A percentile compares a stretch with the other conserved stretches of the same genome.
Evolutionary conservation across 2,797 vertebrate species (phyloP).

Genomic region (Oreonectes daqikongensis): DNA sequence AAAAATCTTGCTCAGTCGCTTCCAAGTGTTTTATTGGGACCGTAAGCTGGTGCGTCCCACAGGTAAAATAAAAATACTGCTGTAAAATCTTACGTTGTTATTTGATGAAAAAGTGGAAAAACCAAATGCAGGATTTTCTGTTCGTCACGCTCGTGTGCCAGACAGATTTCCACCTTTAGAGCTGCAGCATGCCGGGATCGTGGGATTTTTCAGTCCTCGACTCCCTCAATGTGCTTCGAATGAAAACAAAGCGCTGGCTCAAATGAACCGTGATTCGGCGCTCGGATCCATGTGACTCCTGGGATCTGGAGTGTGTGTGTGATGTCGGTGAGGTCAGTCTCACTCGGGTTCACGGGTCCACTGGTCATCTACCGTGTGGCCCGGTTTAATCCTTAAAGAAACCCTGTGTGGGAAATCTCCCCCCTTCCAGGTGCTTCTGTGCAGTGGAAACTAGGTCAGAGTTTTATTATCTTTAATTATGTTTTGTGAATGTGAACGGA

Average conservation of each 20-base stretch:
- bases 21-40: conserved; percentile 10
- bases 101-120: conserved; percentile 37
- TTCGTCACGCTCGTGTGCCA: conserved; percentile 18
- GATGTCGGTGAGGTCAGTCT: not conserved
- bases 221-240: not conserved
- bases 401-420: conserved; percentile 9
- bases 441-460: conserved; percentile 67
- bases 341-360: not conserved
- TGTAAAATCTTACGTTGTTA: not conserved
- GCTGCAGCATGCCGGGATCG: not conserved
- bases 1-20: not conserved
- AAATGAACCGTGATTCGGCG: conserved; percentile 66
- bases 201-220: conserved; percentile 4
- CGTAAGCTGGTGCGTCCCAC: not conserved
- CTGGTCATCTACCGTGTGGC: conserved; percentile 12
- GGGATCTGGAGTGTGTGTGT: conserved; percentile 35
- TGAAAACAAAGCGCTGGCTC: conserved; percentile 41
- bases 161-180: conserved; percentile 16
- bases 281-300: conserved; percentile 55
- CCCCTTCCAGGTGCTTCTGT: conserved; percentile 8
- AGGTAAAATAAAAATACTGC: not conserved
- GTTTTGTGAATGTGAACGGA: conserved; percentile 62
- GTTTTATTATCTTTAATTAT: conserved; percentile 66
- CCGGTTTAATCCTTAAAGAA: conserved; percentile 45
- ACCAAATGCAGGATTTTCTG: not conserved